Evolutionary conservation across 1,140 invertebrate species (phyloP), one percentile per base, ranked within the genome.

Genomic region (Drosophila teissieri): DNA sequence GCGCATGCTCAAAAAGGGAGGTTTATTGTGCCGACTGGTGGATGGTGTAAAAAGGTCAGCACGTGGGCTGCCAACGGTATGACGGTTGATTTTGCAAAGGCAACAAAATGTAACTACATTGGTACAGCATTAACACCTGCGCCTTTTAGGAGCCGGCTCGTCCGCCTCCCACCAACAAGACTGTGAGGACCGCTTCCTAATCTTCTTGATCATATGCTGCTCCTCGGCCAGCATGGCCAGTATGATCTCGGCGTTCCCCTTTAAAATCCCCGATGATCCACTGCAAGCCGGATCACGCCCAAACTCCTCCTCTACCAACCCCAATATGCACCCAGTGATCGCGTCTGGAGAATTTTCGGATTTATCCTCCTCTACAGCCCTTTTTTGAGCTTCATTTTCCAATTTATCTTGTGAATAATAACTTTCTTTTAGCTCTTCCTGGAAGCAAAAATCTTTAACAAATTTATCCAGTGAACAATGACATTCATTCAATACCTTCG

Each of bases 1-100:
- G 83, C 83, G 83, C 83, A 88, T 55, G 81, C 64, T 74, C 83
- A 64, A 48, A 4, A 63, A 42, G 49, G 42, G 37, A 15, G 63
- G 14, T 48, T 55, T 14, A 45, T 61, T 52, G 22, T 36, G 42
- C 24, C 17, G 40, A 62, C 15, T 49, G 45, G 45, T 40, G 44
- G 22, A 22, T 27, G 11, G 22, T 3, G 8, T 42, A 17, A 44
- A 27, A 52, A 44, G 37, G 48, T 49, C 37, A 63, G 27, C 46
- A 39, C 27, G 36, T 49, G 56, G 19, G 60, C 12, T n/a, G 19
- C 56, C 6, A 1, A 17, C 15, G 4, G 19, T 39, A 12, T 14
- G 12, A 11, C 36, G 6, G 15, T 42, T 51, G 11, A 40, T 22
- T 48, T 51, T 3, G 34, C 31, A 12, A 22, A 17, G 4, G 15